A percentile compares a stretch with the other conserved stretches of the same genome.
Evolutionary conservation across 2,113 vertebrate genomes (phyloP).

Genomic region (Acrocephalus arundinaceus): DNA sequence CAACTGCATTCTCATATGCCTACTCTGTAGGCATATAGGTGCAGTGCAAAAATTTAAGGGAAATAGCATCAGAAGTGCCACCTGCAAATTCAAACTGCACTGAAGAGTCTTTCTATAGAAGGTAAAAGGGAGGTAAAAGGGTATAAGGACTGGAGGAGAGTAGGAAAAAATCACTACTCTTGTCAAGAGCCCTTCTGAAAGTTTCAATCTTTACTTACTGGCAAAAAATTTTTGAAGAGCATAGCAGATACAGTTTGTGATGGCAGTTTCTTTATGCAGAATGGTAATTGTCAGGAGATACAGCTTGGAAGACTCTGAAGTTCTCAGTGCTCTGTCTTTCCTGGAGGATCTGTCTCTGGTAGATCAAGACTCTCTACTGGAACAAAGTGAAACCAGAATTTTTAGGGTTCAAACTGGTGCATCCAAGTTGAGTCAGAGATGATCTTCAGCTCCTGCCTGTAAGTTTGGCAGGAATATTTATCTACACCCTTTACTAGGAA

Average conservation of each 20-base stretch:
- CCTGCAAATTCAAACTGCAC: neutral
- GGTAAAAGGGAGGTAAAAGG: neutral
- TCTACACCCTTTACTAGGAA: neutral
- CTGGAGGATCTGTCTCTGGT: neutral
- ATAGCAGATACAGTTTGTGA: neutral
- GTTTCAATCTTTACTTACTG: neutral
- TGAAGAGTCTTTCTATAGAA: neutral
- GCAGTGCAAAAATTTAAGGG: neutral
- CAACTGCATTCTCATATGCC: neutral
- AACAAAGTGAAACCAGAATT: neutral
- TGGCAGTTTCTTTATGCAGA: neutral
- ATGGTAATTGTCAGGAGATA: neutral
- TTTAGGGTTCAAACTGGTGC: neutral
- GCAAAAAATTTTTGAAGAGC: neutral
- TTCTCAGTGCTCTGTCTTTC: neutral
- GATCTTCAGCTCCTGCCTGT: neutral
- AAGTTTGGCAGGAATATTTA: neutral
- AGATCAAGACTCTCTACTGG: neutral
- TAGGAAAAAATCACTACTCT: neutral
- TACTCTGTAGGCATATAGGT: neutral
- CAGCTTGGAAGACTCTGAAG: neutral
- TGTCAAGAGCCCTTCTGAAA: neutral
- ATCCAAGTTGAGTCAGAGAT: neutral
- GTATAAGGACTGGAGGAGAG: neutral
- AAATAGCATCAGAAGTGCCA: neutral